Evolutionary conservation across 2,113 vertebrate genomes (phyloP).

Genomic region (Platichthys flesus): DNA sequence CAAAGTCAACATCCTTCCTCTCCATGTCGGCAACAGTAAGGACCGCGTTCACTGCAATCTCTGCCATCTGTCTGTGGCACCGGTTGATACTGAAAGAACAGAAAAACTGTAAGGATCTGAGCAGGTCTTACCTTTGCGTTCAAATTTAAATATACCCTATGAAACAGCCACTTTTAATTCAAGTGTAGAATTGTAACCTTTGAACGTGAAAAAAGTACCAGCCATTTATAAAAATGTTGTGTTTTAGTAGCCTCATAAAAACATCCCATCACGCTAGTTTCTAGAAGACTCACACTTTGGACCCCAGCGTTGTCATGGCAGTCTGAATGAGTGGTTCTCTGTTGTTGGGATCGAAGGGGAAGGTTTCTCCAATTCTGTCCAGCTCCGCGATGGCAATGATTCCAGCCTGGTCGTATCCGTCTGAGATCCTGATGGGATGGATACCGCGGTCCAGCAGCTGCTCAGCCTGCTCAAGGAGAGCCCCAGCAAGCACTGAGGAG

Average conservation of each 20-base stretch:
- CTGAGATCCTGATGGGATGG: slow-evolving; percentile 95
- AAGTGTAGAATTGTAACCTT: too few species aligned
- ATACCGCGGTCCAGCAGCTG: slow-evolving; percentile 94
- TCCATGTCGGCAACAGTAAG: slow-evolving; percentile 96
- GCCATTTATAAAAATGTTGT: background rate
- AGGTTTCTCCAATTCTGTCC: slow-evolving; percentile 92
- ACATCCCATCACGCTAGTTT: background rate
- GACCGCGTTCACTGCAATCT: slow-evolving; percentile 95
- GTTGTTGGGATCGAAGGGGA: slow-evolving; percentile 88
- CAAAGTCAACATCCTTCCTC: slow-evolving; percentile 98
- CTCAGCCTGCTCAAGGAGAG: slow-evolving; percentile 94
- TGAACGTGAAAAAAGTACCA: too few species aligned
- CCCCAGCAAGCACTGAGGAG: slow-evolving; percentile 90
- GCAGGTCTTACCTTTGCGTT: background rate
- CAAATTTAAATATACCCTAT: too few species aligned
- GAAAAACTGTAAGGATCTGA: background rate
- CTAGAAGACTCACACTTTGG: slow-evolving; percentile 91
- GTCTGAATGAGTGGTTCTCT: slow-evolving; percentile 94
- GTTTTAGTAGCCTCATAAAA: background rate
- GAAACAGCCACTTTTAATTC: too few species aligned
- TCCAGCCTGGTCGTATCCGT: slow-evolving; percentile 96
- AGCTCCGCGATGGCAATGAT: slow-evolving; percentile 89
- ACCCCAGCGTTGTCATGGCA: slow-evolving; percentile 96
- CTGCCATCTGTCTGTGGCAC: slow-evolving; percentile 98
- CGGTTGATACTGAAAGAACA: slow-evolving; percentile 90